Evolutionary conservation across 2,888 invertebrate species (phyloP).

Genomic region (Plagodis pulveraria): DNA sequence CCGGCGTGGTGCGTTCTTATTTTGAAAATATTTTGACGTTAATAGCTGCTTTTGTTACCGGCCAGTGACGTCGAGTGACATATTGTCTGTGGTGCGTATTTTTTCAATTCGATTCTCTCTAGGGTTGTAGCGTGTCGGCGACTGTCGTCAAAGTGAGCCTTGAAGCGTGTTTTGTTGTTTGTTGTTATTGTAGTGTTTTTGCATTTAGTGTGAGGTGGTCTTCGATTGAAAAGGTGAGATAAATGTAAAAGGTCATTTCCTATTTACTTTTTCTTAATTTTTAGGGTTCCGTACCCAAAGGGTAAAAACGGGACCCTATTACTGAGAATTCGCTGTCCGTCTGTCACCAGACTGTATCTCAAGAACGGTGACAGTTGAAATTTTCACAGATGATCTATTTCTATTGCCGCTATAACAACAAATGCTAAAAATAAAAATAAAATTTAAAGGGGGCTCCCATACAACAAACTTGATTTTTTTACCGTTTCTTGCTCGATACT

Average conservation of each 20-base stretch:
- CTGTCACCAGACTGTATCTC: too few relatives aligned
- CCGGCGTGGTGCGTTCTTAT: slow-evolving; percentile 69
- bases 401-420: too few relatives aligned
- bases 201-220: slow-evolving; percentile 30
- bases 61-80: slow-evolving; percentile 58
- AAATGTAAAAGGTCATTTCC: slow-evolving; percentile 18
- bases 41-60: slow-evolving; percentile 70
- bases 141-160: slow-evolving; percentile 29
- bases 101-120: slow-evolving; percentile 22
- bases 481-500: too few relatives aligned
- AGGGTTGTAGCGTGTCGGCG: slow-evolving; percentile 22
- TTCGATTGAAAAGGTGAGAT: slow-evolving; percentile 21
- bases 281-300: too few relatives aligned
- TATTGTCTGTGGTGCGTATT: slow-evolving; percentile 53
- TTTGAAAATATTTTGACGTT: slow-evolving; percentile 84
- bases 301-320: too few relatives aligned
- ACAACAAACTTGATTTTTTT: too few relatives aligned
- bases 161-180: slow-evolving; percentile 34
- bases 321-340: too few relatives aligned
- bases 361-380: too few relatives aligned
- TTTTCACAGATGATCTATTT: too few relatives aligned
- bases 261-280: not conserved
- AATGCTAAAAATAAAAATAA: too few relatives aligned
- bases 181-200: slow-evolving; percentile 29
- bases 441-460: too few relatives aligned